phyloP scores from a whole-genome alignment of 2,797 vertebrate species.

The Pseudochromis fuscus region DNA sequence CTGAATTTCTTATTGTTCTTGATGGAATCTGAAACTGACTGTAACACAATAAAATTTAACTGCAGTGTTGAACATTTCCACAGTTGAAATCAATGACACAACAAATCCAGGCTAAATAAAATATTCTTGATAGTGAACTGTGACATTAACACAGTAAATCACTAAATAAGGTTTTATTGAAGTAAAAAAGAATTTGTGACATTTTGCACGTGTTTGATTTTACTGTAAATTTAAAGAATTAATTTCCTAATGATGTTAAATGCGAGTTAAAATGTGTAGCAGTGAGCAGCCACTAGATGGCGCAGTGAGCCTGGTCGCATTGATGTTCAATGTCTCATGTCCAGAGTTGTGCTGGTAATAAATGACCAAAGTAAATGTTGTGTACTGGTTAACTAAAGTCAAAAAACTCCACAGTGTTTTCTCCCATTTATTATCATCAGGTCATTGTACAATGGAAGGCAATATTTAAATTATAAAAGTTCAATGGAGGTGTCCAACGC shows the following conservation, averaged over 20 bases:
- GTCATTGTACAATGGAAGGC: slow-evolving; percentile 81
- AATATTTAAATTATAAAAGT: slow-evolving; percentile 86
- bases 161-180: not conserved
- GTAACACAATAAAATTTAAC: not conserved
- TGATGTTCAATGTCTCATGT: too few species aligned
- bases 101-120: not conserved
- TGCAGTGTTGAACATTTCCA: too few species aligned
- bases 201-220: too few species aligned
- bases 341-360: too few species aligned
- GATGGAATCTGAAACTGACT: not conserved
- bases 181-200: too few species aligned
- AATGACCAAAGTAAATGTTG: too few species aligned
- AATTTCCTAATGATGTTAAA: not conserved
- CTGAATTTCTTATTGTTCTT: too few species aligned
- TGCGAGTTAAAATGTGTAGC: not conserved
- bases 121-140: not conserved
- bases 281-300: slow-evolving; percentile 54
- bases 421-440: slow-evolving; percentile 82
- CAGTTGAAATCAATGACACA: too few species aligned
- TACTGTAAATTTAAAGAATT: too few species aligned
- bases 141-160: not conserved
- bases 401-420: slow-evolving; percentile 48
- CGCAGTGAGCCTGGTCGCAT: not conserved
- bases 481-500: slow-evolving; percentile 59
- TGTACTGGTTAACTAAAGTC: not conserved